These are phyloP conservation scores for Penaeus indicus DNA, from an alignment of 1,140 invertebrate genomes.

Conservation along the genomic window DNA sequence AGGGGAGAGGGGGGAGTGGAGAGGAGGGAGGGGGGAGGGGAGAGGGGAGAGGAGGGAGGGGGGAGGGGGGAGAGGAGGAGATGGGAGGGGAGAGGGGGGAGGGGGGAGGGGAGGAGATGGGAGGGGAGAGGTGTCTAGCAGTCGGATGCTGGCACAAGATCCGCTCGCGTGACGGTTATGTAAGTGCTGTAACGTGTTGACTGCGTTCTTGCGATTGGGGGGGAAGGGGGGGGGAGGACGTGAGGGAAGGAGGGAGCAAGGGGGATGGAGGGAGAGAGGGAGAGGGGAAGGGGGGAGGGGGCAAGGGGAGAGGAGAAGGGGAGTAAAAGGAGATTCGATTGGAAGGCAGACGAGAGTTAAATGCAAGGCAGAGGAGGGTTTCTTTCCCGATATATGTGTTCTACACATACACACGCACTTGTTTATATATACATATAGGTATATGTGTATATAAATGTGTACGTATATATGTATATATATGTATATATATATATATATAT, in stretches of 20 bases:
- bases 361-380: too few relatives aligned
- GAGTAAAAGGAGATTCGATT: not conserved
- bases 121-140: not conserved
- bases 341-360: too few relatives aligned
- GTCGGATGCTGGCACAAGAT: too few relatives aligned
- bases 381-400: too few relatives aligned
- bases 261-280: not conserved
- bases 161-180: not conserved
- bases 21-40: not conserved
- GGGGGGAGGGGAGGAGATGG: not conserved
- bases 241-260: not conserved
- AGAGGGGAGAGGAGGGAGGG: not conserved
- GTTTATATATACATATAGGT: too few relatives aligned
- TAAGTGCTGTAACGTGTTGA: too few relatives aligned
- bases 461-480: too few relatives aligned
- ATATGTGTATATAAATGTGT: too few relatives aligned
- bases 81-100: not conserved
- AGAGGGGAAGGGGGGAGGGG: not conserved
- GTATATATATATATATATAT: not conserved
- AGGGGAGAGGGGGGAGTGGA: not conserved
- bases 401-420: too few relatives aligned
- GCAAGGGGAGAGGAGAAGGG: not conserved
- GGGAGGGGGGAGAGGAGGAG: not conserved
- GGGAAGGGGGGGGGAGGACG: too few relatives aligned
- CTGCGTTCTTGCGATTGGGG: too few relatives aligned